Percentiles rank a stretch among this genome's conserved stretches.
phyloP scores from a whole-genome alignment of 2,888 invertebrate genomes.

The Pogonocherus hispidulus region DNA sequence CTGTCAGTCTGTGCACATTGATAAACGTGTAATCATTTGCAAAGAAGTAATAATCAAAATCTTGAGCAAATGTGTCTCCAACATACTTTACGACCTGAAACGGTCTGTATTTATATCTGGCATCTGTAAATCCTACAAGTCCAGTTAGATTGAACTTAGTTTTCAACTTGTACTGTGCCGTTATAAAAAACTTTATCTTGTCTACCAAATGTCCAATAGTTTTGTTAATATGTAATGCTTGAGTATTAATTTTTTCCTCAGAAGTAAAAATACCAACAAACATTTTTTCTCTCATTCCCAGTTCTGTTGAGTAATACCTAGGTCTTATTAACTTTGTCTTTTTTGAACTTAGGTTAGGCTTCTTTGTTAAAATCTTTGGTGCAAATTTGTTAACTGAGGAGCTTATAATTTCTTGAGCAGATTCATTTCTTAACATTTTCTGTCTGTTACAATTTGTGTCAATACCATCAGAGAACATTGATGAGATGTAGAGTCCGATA shows the following conservation, averaged over 20 bases:
- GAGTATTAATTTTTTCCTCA: constrained; percentile 78
- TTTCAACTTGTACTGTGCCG: constrained; percentile 66
- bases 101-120: constrained; percentile 80
- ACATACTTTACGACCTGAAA: constrained; percentile 93
- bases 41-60: constrained; percentile 94
- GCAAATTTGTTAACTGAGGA: constrained; percentile 52
- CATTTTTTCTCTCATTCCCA: constrained; percentile 91
- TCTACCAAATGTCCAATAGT: constrained; percentile 89
- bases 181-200: constrained; percentile 76
- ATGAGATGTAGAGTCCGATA: constrained; percentile 59
- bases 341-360: constrained; percentile 46
- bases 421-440: constrained; percentile 42
- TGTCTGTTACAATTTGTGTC: constrained; percentile 45
- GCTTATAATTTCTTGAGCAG: constrained; percentile 53
- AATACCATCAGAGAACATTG: constrained; percentile 48
- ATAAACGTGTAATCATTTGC: constrained; percentile 88
- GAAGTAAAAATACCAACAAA: constrained; percentile 89
- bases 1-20: constrained; percentile 81
- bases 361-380: constrained; percentile 51
- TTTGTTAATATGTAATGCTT: constrained; percentile 88
- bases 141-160: constrained; percentile 64
- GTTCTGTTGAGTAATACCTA: constrained; percentile 94
- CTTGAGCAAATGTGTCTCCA: constrained; percentile 88
- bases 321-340: constrained; percentile 80
- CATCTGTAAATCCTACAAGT: constrained; percentile 91